Evolutionary conservation across 1,140 invertebrate genomes (phyloP).

Genomic region (Trachelipus rathkii): DNA sequence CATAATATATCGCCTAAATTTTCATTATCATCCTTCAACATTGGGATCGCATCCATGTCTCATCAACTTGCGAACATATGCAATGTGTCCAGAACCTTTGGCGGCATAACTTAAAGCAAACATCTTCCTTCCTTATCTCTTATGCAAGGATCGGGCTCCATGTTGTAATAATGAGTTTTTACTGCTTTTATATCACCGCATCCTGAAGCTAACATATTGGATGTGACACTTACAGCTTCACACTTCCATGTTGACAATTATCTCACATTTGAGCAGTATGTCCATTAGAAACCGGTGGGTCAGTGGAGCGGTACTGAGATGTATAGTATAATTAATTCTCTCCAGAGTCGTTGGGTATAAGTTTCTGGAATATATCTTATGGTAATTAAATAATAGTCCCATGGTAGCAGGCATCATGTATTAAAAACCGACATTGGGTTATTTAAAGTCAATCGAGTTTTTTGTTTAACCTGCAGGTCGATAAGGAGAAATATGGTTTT

Average conservation of each 20-base stretch:
- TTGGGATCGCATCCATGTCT: conserved; percentile 24
- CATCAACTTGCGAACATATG: conserved; percentile 24
- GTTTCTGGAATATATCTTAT: conserved; percentile 37
- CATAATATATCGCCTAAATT: conserved; percentile 41
- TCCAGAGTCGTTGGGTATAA: conserved; percentile 31
- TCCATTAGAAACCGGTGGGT: conserved; percentile 14
- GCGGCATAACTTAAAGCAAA: conserved; percentile 35
- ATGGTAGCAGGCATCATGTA: conserved; percentile 39
- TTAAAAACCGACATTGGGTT: conserved; percentile 26
- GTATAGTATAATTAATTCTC: conserved; percentile 34
- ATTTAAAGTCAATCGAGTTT: conserved; percentile 16
- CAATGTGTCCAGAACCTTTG: conserved; percentile 30
- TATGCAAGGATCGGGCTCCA: conserved; percentile 18
- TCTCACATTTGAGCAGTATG: conserved; percentile 24
- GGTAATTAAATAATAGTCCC: conserved; percentile 40
- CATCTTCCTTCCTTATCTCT: conserved; percentile 29
- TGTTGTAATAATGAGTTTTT: conserved; percentile 22
- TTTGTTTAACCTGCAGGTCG: conserved; percentile 28
- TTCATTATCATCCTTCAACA: conserved; percentile 24
- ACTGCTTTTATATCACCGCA: conserved; percentile 26
- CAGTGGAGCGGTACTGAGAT: neutral
- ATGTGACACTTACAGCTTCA: conserved; percentile 28
- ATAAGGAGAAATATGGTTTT: conserved; percentile 22
- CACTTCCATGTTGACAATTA: conserved; percentile 16
- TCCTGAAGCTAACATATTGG: conserved; percentile 40